Evolutionary conservation across 2,797 vertebrate genomes (phyloP), one percentile per base, ranked within the genome.

Genomic region (Spheniscus humboldti): DNA sequence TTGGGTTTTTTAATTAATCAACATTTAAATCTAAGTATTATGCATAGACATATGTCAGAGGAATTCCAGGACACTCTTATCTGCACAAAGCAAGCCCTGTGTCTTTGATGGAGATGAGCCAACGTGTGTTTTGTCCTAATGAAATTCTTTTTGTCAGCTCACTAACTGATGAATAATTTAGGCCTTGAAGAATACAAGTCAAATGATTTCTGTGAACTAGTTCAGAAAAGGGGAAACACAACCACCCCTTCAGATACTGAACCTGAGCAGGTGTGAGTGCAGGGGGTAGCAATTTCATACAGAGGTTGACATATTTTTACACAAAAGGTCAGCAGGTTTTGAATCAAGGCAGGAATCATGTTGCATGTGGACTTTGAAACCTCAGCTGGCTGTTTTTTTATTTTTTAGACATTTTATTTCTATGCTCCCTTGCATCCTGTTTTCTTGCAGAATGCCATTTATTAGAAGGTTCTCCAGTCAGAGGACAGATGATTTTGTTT

Each of bases 81-180:
- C 23, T 81, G 84, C 69, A 62, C 83, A 93, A 96, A 95, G 88
- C 41, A 52, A 86, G 55, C 50, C 62, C 67, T 86, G 74, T 90
- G 78, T 86, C 84, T 94, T 78, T 95, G 84, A 91, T 91, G 91
- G 94, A 92, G 48, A 82, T 35, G 71, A 94, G 84, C 77, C 92
- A 95, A 71, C 35, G 17, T 6, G 27, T 78, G 71, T 41, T 95
- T 89, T 92, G 63, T 82, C 67, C 47, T 84, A 94, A 91, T 87
- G 55, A 94, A 96, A 93, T 93, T 92, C 47, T 55, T 88, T 94
- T 66, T 92, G 80, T 94, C 92, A 93, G 73, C 72, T 96, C 74
- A 73, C 80, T 84, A 88, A 72, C 77, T 86, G 82, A 63, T 79
- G 86, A 93, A 96, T 93, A 85, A 92, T 92, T 96, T 87, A 89